Conservation (phyloP, 1,140 invertebrate species). For the Cepaea nemoralis region DNA sequence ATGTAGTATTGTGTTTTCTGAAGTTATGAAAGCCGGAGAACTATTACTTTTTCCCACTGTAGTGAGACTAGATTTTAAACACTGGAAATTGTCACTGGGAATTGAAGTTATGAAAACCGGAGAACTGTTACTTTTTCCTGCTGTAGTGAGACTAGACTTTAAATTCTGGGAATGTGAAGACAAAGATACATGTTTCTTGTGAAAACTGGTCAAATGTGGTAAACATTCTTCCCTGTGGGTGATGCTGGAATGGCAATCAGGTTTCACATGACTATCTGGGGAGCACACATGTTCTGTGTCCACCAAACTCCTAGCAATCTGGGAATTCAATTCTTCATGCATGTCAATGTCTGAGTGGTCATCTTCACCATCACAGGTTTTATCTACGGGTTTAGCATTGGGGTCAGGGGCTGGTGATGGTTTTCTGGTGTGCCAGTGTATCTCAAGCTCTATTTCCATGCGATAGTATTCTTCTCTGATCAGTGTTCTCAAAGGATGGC, state of each 20-base stretch:
- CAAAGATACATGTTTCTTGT: not conserved
- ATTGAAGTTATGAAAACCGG: not conserved
- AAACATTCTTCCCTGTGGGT: not conserved
- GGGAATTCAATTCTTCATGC: not conserved
- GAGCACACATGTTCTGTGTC: not conserved
- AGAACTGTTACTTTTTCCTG: not conserved
- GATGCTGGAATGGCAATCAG: not conserved
- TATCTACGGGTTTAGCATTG: not conserved
- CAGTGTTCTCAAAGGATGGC: constrained; percentile 44
- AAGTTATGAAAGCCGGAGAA: not conserved
- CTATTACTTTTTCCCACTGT: not conserved
- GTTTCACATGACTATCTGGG: not conserved
- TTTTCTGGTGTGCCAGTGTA: constrained; percentile 56
- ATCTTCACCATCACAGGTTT: not conserved
- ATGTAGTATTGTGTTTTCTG: not conserved
- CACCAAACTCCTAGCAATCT: not conserved
- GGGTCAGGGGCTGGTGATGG: not conserved
- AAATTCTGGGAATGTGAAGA: not conserved
- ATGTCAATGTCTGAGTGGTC: not conserved
- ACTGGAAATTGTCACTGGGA: too few relatives aligned
- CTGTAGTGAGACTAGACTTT: not conserved
- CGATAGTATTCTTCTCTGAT: constrained; percentile 66
- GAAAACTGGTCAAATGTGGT: not conserved
- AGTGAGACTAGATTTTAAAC: not conserved
- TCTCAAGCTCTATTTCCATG: constrained; percentile 65